Evolutionary conservation across 2,113 vertebrate species (phyloP).

Genomic region (Puffinus mauretanicus): DNA sequence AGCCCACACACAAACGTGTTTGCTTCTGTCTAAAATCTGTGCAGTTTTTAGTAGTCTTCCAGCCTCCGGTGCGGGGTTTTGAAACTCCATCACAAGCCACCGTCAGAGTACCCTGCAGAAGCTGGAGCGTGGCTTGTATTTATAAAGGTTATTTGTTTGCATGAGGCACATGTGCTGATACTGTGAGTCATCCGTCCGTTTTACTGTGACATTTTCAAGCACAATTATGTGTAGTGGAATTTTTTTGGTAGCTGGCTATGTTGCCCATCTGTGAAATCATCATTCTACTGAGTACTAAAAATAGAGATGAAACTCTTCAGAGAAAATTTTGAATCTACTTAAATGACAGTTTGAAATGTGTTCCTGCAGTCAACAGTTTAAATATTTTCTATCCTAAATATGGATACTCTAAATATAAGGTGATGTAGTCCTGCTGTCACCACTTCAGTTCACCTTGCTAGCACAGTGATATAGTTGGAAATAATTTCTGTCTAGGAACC

Average conservation of each 20-base stretch:
- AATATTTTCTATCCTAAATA: slow-evolving; percentile 61
- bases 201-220: slow-evolving; percentile 71
- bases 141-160: slow-evolving; percentile 61
- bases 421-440: slow-evolving; percentile 41
- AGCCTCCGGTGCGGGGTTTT: slow-evolving; percentile 45
- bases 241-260: slow-evolving; percentile 69
- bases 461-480: slow-evolving; percentile 25
- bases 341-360: slow-evolving; percentile 51
- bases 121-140: slow-evolving; percentile 27
- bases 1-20: neutral
- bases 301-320: slow-evolving; percentile 56
- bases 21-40: slow-evolving; percentile 33
- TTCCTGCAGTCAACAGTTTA: slow-evolving; percentile 51
- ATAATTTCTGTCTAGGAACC: slow-evolving; percentile 22
- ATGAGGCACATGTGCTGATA: slow-evolving; percentile 52
- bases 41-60: slow-evolving; percentile 36
- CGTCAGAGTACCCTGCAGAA: neutral
- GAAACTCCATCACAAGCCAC: slow-evolving; percentile 1
- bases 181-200: slow-evolving; percentile 69
- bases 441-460: slow-evolving; percentile 41
- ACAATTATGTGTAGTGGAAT: slow-evolving; percentile 71
- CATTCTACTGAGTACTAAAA: slow-evolving; percentile 64
- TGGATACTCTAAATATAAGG: slow-evolving; percentile 55
- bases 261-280: slow-evolving; percentile 74
- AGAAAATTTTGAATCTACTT: slow-evolving; percentile 52